phyloP scores from a whole-genome alignment of 2,888 invertebrate genomes.

The Tinea pellionella region DNA sequence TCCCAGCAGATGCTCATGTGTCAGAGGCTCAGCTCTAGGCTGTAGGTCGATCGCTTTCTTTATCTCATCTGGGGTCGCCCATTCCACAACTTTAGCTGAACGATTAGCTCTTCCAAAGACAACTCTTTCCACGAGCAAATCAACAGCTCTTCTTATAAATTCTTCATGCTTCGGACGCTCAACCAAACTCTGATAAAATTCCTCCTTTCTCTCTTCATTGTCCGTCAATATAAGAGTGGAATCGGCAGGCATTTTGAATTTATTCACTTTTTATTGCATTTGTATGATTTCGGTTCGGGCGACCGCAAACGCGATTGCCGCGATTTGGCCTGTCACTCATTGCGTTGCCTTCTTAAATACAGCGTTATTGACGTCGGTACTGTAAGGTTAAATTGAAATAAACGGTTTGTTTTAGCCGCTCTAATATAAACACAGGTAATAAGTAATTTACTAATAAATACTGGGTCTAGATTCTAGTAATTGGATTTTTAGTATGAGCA shows the following conservation, averaged over 20 bases:
- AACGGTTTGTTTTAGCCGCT: conserved; percentile 12
- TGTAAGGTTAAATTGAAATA: conserved; percentile 44
- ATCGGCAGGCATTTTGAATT: conserved; percentile 52
- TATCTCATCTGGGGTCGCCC: conserved; percentile 81
- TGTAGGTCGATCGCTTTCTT: conserved; percentile 74
- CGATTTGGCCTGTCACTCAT: conserved; percentile 43
- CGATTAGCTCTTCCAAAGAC: conserved; percentile 81
- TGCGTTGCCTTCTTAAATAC: conserved; percentile 61
- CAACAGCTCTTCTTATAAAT: conserved; percentile 77
- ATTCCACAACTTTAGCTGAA: conserved; percentile 81
- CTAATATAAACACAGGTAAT: conserved; percentile 11
- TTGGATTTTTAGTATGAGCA: not conserved
- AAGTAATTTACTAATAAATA: conserved; percentile 11
- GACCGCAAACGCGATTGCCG: conserved; percentile 40
- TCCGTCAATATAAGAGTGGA: conserved; percentile 49
- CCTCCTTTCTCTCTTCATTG: conserved; percentile 33
- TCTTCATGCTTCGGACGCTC: conserved; percentile 74
- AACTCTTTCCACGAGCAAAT: conserved; percentile 78
- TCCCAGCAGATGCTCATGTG: conserved; percentile 75
- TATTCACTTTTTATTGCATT: not conserved
- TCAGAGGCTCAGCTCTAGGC: conserved; percentile 67
- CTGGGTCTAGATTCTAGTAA: not conserved
- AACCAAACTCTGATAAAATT: conserved; percentile 71
- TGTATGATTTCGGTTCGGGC: conserved; percentile 27
- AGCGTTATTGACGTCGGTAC: conserved; percentile 41